Base-by-base conservation (phyloP, 2,797 vertebrate genomes). In the Cryptoprocta ferox region DNA sequence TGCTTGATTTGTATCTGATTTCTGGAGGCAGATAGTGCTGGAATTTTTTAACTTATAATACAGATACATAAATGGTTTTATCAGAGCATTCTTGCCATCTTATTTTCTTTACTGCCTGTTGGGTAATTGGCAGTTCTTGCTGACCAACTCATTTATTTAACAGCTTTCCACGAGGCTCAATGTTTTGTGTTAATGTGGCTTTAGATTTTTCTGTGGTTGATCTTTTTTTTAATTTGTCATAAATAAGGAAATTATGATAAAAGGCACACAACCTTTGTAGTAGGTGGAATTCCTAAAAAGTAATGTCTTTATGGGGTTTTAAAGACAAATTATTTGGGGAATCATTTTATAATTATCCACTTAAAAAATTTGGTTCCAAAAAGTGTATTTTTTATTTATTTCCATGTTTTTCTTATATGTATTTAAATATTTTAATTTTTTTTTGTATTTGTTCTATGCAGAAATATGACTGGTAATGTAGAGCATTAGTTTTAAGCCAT, bases 1-100 rank as follows among this genome's bases (percentile, higher is more conserved):
- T 73, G 59, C 85, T 91, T 95, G 76, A 53, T 90, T 94, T 96
- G 66, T 95, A 82, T 39, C 89, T 90, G 80, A 71, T 88, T 88
- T 94, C 63, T 97, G 84, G 95, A 97, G 87, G 87, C 96, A 76
- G 76, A 63, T 66, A 91, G 39, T 87, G 30, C 9, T 91, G 2
- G 35, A 71, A 18, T 6, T 66, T 63, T 45, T 92, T 30, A 70
- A n/a, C 9, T 61, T 68, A 15, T 89, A 80, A 39, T 84, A 56
- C 32, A 85, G n/a, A 80, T 83, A 65, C 37, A 81, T 42, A 26
- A 32, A 24, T 87, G 80, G 32, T 85, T 94, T 76, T 79, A 61
- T 53, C 66, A 56, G 65, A 73, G 37, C 39, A 26, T 83, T 93
- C 75, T 79, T 80, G 50, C 48, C 53, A 70, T 89, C 94, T 78